phyloP scores from a whole-genome alignment of 2,888 invertebrate genomes.

The Dexiosoma caninum region DNA sequence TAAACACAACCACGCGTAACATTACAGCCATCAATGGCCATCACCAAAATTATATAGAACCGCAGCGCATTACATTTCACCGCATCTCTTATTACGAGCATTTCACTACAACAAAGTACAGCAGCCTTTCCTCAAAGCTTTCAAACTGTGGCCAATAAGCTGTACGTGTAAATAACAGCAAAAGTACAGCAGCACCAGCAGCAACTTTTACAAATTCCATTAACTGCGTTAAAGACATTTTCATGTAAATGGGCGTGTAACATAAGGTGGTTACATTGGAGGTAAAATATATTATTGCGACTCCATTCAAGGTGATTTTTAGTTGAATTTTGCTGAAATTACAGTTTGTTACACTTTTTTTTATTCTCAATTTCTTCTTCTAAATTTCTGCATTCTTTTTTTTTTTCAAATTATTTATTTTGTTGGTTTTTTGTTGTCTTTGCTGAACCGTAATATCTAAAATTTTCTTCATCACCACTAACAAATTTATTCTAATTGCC shows the following conservation, averaged over 20 bases:
- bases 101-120: slow-evolving; percentile 12
- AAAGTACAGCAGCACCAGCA: slow-evolving; percentile 9
- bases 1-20: slow-evolving; percentile 59
- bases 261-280: slow-evolving; percentile 68
- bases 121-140: neutral
- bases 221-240: slow-evolving; percentile 66
- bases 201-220: slow-evolving; percentile 33
- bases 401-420: no score
- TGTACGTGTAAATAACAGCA: neutral
- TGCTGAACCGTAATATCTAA: slow-evolving; percentile 33
- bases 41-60: slow-evolving; percentile 50
- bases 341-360: slow-evolving; percentile 19
- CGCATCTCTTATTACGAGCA: neutral
- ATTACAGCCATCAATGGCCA: slow-evolving; percentile 56
- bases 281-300: slow-evolving; percentile 12
- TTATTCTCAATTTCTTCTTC: no score
- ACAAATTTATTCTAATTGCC: slow-evolving; percentile 65
- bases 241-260: slow-evolving; percentile 75
- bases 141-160: slow-evolving; percentile 23
- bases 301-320: slow-evolving; percentile 54
- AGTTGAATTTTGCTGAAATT: slow-evolving; percentile 49
- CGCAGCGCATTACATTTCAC: neutral
- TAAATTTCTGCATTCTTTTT: slow-evolving; percentile 55
- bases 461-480: slow-evolving; percentile 58
- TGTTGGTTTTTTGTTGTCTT: neutral